Evolutionary conservation across 2,113 vertebrate genomes (phyloP), one percentile per base, ranked within the genome.

Genomic region (Cyprinus carpio): DNA sequence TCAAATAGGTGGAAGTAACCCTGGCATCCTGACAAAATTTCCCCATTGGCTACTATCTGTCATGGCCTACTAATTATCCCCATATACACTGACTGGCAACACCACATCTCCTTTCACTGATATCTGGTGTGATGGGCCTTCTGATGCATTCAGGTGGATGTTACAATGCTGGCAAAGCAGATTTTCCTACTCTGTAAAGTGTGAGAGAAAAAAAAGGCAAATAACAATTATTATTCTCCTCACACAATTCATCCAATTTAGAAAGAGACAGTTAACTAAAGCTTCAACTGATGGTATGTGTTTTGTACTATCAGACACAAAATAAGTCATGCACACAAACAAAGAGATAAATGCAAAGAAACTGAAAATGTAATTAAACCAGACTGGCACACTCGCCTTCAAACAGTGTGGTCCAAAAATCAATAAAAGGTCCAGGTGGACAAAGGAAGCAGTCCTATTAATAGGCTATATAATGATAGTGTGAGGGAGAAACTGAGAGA

Each of bases 341-440:
- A 60, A 31, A 72, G 51, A 81, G 18, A 71, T 74, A 43, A 74
- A 60, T 74, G 56, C 46, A 75, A 58, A 75, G n/a, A 85, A 87
- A 71, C 27, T 16, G 34, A 83, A 83, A 27, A 79, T 37, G 58
- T 83, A 83, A 83, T 83, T 27, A 49, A 83, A 79, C 64, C 7
- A 72, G 75, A 62, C 25, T 71, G 64, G 74, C 80, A 29, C 51
- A 64, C 60, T 77, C 18, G 1, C 51, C n/a, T 87, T 87, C 64
- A 86, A 75, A 78, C 37, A 75, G n/a, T 18, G 54, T 12, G 58
- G 31, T 43, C 62, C 12, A 77, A 75, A 75, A 81, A 81, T 85
- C 84, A 85, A 85, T 85, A 49, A 15, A 84, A 84, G 27, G 46
- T 74, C 27, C 40, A 75, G 84, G 67, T 81, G 77, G 40, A 75